Evolutionary conservation across 2,113 vertebrate genomes (phyloP).

Genomic region (Xiphophorus maculatus): DNA sequence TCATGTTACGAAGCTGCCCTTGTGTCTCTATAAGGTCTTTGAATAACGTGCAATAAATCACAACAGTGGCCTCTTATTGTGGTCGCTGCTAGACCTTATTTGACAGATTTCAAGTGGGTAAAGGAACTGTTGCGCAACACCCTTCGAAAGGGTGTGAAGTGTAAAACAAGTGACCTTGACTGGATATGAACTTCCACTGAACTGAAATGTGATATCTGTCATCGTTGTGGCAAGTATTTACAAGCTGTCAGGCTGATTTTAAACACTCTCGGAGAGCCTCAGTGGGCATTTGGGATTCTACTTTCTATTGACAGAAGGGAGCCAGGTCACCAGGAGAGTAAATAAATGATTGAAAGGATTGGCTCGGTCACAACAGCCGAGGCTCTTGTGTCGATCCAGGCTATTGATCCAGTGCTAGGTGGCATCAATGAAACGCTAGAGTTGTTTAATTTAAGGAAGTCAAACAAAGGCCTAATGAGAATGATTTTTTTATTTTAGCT

Average conservation of each 20-base stretch:
- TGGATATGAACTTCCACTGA: constrained; percentile 28
- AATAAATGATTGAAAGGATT: constrained; percentile 82
- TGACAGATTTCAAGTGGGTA: constrained; percentile 27
- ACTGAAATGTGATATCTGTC: constrained; percentile 35
- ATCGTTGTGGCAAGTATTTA: constrained; percentile 46
- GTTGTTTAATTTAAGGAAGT: constrained; percentile 62
- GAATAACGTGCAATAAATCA: constrained; percentile 53
- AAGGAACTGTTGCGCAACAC: neutral
- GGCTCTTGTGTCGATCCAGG: constrained; percentile 70
- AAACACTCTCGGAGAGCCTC: constrained; percentile 62
- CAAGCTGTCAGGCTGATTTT: constrained; percentile 67
- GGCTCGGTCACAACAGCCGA: constrained; percentile 62
- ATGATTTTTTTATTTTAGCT: constrained; percentile 57
- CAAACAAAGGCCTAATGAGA: constrained; percentile 61
- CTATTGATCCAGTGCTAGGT: constrained; percentile 74
- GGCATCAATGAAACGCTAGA: constrained; percentile 59
- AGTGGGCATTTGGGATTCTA: constrained; percentile 55
- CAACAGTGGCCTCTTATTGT: constrained; percentile 30
- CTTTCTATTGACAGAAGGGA: constrained; percentile 62
- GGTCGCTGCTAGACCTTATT: constrained; percentile 24
- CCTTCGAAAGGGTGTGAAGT: constrained; percentile 15
- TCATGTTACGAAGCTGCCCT: constrained; percentile 56
- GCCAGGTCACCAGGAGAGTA: constrained; percentile 76
- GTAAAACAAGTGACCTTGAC: constrained; percentile 51
- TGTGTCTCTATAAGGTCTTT: constrained; percentile 53